Percentiles rank a stretch among this genome's conserved stretches.
These are phyloP conservation scores for Nesidiocoris tenuis DNA, from an alignment of 2,888 invertebrate species.

Conservation along the genomic window DNA sequence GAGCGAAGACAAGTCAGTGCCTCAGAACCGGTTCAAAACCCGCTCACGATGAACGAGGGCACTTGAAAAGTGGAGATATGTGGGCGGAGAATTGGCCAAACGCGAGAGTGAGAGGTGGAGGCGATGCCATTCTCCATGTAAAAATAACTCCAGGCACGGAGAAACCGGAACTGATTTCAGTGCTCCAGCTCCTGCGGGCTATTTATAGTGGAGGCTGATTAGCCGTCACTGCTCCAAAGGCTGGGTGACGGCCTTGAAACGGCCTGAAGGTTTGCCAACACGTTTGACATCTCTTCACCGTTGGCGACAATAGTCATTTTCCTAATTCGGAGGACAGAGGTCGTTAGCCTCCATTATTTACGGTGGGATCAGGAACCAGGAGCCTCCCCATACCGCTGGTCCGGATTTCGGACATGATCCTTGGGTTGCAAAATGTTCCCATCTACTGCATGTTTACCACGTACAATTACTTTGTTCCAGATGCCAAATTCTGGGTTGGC, in stretches of 20 bases:
- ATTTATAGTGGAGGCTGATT: neutral
- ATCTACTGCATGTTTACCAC: too few relatives aligned
- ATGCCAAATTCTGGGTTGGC: slow-evolving; percentile 93
- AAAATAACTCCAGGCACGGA: neutral
- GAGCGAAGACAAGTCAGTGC: too few relatives aligned
- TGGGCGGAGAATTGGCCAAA: neutral
- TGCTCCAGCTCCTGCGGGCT: too few relatives aligned
- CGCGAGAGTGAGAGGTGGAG: neutral
- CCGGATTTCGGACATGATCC: too few relatives aligned
- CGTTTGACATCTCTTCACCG: too few relatives aligned
- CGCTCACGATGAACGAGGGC: neutral
- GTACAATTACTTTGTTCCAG: too few relatives aligned
- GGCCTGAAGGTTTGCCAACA: neutral
- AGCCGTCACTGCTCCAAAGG: neutral
- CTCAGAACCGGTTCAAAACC: neutral
- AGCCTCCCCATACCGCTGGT: too few relatives aligned
- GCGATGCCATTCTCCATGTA: neutral
- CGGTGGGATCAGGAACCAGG: too few relatives aligned
- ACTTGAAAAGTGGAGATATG: neutral
- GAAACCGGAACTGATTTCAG: neutral
- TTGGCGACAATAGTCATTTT: too few relatives aligned
- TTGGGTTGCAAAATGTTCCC: too few relatives aligned
- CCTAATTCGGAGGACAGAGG: too few relatives aligned
- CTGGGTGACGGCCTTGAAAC: neutral
- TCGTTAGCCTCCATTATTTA: too few relatives aligned